These are phyloP conservation scores for Acrobasis consociella DNA, from an alignment of 2,888 invertebrate species.

Conservation along the genomic window DNA sequence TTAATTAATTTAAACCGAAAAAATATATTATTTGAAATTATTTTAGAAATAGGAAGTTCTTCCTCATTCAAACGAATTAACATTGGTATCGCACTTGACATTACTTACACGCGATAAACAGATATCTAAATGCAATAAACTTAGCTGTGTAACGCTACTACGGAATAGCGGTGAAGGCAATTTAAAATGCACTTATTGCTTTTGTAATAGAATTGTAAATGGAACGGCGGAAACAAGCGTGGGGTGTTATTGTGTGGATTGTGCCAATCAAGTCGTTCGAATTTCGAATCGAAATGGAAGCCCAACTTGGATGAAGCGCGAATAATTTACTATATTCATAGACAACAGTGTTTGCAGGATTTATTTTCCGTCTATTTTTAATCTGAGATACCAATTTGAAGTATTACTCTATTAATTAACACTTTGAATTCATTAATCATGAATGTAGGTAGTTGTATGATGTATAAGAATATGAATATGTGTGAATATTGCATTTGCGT, in stretches of 20 bases:
- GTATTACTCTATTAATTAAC: neutral
- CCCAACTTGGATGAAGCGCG: conserved; percentile 21
- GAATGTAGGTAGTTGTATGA: no score
- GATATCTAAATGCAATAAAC: conserved; percentile 13
- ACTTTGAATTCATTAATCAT: no score
- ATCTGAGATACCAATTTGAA: neutral
- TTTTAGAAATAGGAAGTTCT: no score
- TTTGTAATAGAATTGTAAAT: conserved; percentile 18
- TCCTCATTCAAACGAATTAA: neutral
- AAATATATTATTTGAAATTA: no score
- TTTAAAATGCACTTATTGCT: conserved; percentile 12
- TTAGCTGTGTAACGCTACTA: neutral
- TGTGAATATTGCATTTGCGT: no score
- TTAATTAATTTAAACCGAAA: no score
- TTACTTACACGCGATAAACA: conserved; percentile 14
- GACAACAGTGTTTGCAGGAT: conserved; percentile 7
- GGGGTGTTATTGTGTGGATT: conserved; percentile 23
- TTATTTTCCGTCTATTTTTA: conserved; percentile 1
- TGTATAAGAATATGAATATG: no score
- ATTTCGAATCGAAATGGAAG: conserved; percentile 18
- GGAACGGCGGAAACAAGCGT: conserved; percentile 9
- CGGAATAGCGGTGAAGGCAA: neutral
- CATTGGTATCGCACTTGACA: conserved; percentile 13
- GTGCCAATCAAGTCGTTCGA: conserved; percentile 22
- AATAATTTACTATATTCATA: conserved; percentile 18